Evolutionary conservation across 2,113 vertebrate species (phyloP).

Genomic region (Actinemys pallida): DNA sequence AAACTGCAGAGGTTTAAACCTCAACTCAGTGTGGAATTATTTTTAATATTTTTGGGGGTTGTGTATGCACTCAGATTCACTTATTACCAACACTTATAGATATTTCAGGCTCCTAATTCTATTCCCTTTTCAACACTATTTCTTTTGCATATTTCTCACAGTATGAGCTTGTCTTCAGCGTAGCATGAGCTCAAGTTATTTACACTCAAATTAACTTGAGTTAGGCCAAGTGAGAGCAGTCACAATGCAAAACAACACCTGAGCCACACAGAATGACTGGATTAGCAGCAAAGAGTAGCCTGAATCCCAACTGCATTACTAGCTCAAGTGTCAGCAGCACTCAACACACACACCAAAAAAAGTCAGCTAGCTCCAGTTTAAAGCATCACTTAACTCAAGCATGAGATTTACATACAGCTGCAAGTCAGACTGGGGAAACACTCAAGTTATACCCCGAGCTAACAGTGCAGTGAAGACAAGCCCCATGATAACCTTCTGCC

Average conservation of each 20-base stretch:
- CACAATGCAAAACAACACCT: neutral
- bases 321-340: fast-evolving
- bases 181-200: neutral
- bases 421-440: neutral
- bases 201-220: neutral
- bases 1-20: neutral
- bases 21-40: neutral
- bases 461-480: neutral
- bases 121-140: neutral
- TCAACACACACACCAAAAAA: neutral
- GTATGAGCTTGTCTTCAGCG: neutral
- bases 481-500: neutral
- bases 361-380: neutral
- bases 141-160: neutral
- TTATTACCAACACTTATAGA: neutral
- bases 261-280: neutral
- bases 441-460: neutral
- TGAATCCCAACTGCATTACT: fast-evolving
- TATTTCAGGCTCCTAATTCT: neutral
- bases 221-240: neutral
- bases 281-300: neutral
- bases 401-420: neutral
- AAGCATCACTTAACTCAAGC: neutral
- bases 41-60: neutral
- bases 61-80: neutral